phyloP scores from a whole-genome alignment of 2,888 invertebrate genomes.

The Scotopteryx bipunctaria region DNA sequence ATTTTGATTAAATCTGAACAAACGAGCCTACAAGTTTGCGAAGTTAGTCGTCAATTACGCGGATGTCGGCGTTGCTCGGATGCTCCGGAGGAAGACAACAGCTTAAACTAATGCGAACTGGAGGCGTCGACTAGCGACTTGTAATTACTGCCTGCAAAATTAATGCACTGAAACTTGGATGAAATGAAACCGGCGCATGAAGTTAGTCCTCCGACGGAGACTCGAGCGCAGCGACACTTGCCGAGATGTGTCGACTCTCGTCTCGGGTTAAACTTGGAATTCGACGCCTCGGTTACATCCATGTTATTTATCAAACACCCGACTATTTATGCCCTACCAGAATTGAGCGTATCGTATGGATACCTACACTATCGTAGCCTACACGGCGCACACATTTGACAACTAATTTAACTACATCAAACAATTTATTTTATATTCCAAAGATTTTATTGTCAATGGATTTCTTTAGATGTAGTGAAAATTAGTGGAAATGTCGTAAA shows the following conservation, averaged over 20 bases:
- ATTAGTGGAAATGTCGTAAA: conserved; percentile 71
- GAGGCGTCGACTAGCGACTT: conserved; percentile 74
- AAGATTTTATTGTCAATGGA: conserved; percentile 55
- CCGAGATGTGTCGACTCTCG: conserved; percentile 35
- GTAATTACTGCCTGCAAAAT: conserved; percentile 81
- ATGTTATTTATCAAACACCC: conserved; percentile 48
- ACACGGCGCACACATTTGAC: conserved; percentile 38
- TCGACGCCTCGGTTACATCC: conserved; percentile 48
- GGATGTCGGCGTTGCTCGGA: conserved; percentile 55
- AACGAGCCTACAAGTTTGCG: conserved; percentile 67
- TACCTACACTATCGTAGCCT: background rate
- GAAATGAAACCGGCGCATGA: conserved; percentile 77
- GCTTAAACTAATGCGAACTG: conserved; percentile 76
- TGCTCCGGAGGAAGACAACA: conserved; percentile 66
- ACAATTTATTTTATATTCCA: conserved; percentile 43
- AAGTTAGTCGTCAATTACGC: conserved; percentile 69
- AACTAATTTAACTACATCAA: conserved; percentile 38
- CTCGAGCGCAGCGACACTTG: conserved; percentile 44
- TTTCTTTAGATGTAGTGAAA: conserved; percentile 63
- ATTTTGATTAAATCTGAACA: conserved; percentile 69
- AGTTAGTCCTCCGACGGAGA: conserved; percentile 54
- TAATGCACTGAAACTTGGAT: conserved; percentile 79
- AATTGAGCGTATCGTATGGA: conserved; percentile 34
- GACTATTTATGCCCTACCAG: conserved; percentile 38
- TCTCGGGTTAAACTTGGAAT: conserved; percentile 56